Conservation (phyloP, 2,113 vertebrate species). For the Azemiops feae region DNA sequence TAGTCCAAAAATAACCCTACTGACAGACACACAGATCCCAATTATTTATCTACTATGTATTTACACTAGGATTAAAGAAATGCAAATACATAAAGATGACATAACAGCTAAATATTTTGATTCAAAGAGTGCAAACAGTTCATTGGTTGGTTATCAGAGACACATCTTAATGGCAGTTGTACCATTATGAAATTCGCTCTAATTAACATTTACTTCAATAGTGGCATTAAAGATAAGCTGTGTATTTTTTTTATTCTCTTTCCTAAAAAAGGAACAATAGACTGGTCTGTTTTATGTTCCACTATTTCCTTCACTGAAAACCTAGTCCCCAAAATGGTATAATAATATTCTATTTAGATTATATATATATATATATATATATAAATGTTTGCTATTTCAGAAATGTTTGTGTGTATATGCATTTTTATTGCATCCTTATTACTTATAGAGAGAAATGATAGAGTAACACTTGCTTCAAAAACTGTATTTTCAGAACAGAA, state of each 20-base stretch:
- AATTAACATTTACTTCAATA: neutral
- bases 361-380: neutral
- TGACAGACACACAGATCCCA: neutral
- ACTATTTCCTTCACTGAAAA: neutral
- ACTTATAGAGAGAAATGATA: neutral
- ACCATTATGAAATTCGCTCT: neutral
- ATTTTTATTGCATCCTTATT: neutral
- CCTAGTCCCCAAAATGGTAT: too few species aligned
- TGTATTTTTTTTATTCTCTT: neutral
- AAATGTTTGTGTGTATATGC: neutral
- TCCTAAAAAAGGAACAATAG: neutral
- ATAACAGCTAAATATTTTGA: accelerated
- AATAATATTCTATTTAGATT: neutral
- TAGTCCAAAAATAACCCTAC: neutral
- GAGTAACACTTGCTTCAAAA: neutral
- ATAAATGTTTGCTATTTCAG: neutral
- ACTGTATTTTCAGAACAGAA: neutral
- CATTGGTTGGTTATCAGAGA: neutral
- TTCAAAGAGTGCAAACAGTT: neutral
- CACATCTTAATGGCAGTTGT: neutral
- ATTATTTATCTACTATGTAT: neutral
- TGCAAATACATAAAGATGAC: neutral
- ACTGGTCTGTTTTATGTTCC: too few species aligned
- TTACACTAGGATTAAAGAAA: neutral
- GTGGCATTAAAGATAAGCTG: neutral